Evolutionary conservation across 2,888 invertebrate species (phyloP).

Genomic region (Poecilus cupreus): DNA sequence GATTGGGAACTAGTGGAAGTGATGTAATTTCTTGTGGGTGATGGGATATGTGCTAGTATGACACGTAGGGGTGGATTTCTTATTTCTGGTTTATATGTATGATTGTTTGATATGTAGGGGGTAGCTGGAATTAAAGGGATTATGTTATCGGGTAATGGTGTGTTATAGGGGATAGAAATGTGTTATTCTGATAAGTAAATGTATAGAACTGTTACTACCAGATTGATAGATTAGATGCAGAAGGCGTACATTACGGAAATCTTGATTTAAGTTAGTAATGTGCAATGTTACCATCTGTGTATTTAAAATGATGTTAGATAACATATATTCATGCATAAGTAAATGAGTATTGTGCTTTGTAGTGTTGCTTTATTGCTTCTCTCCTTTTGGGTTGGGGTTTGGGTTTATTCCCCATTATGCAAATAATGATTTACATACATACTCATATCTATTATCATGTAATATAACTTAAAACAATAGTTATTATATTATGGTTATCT

Average conservation of each 20-base stretch:
- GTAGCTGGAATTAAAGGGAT: neutral
- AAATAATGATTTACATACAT: too few species aligned
- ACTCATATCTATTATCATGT: too few species aligned
- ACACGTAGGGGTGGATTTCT: neutral
- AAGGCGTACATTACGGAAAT: neutral
- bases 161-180: slow-evolving; percentile 8
- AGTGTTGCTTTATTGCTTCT: too few species aligned
- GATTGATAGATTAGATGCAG: neutral
- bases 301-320: neutral
- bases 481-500: too few species aligned
- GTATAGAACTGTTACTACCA: neutral
- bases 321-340: neutral
- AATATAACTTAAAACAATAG: too few species aligned
- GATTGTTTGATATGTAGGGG: neutral
- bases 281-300: neutral
- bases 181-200: neutral
- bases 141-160: neutral
- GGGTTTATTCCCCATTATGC: too few species aligned
- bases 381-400: too few species aligned
- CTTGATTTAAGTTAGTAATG: neutral
- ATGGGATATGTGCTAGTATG: too few species aligned
- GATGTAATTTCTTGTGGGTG: neutral
- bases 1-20: slow-evolving; percentile 12
- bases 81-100: too few species aligned
- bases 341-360: neutral